These are phyloP conservation scores for Eumacrocentrus americanus DNA, from an alignment of 2,888 invertebrate species.

Conservation along the genomic window DNA sequence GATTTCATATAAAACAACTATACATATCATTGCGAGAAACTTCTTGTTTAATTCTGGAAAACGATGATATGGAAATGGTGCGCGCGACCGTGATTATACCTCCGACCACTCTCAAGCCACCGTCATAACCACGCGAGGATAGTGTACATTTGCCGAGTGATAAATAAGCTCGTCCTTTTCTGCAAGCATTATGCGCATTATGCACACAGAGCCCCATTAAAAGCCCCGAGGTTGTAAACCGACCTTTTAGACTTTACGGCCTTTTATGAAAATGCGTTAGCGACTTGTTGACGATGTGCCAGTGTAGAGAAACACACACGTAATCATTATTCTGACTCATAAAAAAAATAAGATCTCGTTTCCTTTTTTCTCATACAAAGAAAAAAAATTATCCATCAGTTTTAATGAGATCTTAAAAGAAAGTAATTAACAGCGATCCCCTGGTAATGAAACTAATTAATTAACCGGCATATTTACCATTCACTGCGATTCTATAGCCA, in stretches of 20 bases:
- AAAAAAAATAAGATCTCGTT: too few species aligned
- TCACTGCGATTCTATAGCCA: constrained; percentile 39
- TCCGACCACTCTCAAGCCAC: constrained; percentile 1
- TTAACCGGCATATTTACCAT: constrained; percentile 46
- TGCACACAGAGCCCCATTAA: constrained; percentile 32
- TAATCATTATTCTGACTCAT: background rate
- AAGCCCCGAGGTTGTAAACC: constrained; percentile 48
- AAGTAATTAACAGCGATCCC: background rate
- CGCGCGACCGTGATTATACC: constrained; percentile 18
- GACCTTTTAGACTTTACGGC: constrained; percentile 56
- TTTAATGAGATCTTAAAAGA: background rate
- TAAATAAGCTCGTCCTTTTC: constrained; percentile 39
- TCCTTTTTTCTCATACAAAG: too few species aligned
- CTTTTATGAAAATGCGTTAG: constrained; percentile 48
- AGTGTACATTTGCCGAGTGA: constrained; percentile 28
- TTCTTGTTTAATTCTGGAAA: constrained; percentile 17
- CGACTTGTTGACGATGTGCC: constrained; percentile 40
- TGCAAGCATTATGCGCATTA: constrained; percentile 37
- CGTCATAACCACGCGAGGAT: constrained; percentile 10
- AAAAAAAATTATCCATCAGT: background rate
- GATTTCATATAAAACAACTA: background rate
- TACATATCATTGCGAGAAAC: constrained; percentile 6
- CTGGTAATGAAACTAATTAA: constrained; percentile 28
- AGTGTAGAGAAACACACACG: background rate
- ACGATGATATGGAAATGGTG: constrained; percentile 21